Evolutionary conservation across 2,888 invertebrate species (phyloP).

Genomic region (Andrena hattorfiana): DNA sequence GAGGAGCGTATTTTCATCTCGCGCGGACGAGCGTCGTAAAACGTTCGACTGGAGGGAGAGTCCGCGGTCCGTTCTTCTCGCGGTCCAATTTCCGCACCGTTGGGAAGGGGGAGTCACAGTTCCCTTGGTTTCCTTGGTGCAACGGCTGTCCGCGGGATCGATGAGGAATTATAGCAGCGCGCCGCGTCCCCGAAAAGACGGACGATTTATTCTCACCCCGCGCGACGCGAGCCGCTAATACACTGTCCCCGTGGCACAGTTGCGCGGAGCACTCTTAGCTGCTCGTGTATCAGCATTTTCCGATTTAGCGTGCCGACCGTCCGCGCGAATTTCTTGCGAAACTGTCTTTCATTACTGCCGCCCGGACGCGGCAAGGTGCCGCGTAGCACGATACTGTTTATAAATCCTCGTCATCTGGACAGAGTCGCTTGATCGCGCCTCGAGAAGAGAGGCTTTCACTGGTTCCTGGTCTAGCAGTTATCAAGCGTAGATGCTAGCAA

Average conservation of each 20-base stretch:
- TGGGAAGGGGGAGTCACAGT: slow-evolving; percentile 21
- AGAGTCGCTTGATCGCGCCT: neutral
- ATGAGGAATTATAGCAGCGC: slow-evolving; percentile 48
- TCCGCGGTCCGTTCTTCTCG: neutral
- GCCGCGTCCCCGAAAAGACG: slow-evolving; percentile 41
- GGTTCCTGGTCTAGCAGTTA: too few species aligned
- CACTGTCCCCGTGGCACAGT: slow-evolving; percentile 54
- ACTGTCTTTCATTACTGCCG: neutral
- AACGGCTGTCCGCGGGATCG: slow-evolving; percentile 29
- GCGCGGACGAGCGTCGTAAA: neutral
- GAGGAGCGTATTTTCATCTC: slow-evolving; percentile 5
- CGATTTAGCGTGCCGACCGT: neutral
- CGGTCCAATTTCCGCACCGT: neutral
- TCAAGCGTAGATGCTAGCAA: too few species aligned
- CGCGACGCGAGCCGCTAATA: slow-evolving; percentile 34
- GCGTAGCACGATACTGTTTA: neutral
- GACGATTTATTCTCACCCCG: slow-evolving; percentile 58
- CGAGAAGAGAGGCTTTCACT: too few species aligned
- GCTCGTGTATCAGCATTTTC: slow-evolving; percentile 9
- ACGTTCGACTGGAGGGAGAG: neutral
- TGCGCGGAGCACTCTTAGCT: slow-evolving; percentile 11
- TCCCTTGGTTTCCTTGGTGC: slow-evolving; percentile 18
- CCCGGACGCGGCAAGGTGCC: neutral
- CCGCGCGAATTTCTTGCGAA: neutral
- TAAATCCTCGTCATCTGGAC: neutral